Percentiles rank a stretch among this genome's conserved stretches.
These are phyloP conservation scores for Drosophila kuntzei DNA, from an alignment of 2,888 invertebrate species.

Conservation along the genomic window DNA sequence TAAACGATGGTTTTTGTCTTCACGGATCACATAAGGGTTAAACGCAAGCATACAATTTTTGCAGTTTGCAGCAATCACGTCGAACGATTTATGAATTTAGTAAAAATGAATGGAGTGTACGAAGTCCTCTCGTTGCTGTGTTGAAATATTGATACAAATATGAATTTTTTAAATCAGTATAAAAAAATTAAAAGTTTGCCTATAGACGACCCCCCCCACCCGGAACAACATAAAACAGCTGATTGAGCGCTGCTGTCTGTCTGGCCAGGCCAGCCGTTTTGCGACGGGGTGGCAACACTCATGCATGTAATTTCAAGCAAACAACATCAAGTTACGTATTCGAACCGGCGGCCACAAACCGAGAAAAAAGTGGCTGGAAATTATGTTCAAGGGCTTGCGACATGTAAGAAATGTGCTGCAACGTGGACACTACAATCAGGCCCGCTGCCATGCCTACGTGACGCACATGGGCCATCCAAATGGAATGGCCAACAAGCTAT, in stretches of 20 bases:
- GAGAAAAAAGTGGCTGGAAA: conserved; percentile 55
- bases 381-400: conserved; percentile 74
- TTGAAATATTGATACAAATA: conserved; percentile 16
- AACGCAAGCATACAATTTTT: not conserved
- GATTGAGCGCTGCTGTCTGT: conserved; percentile 43
- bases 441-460: conserved; percentile 48
- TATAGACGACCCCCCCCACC: conserved; percentile 8
- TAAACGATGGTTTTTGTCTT: not conserved
- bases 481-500: conserved; percentile 9
- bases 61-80: not conserved
- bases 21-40: conserved; percentile 31
- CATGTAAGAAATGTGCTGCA: conserved; percentile 72
- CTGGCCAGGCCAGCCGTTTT: conserved; percentile 43
- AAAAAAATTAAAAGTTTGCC: conserved; percentile 47
- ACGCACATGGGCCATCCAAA: conserved; percentile 31
- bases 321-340: conserved; percentile 70
- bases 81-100: not conserved
- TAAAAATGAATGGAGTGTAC: not conserved
- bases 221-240: conserved; percentile 57
- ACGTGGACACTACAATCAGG: conserved; percentile 60
- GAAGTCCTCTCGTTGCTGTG: conserved; percentile 1
- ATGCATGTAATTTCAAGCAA: conserved; percentile 62
- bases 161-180: conserved; percentile 41
- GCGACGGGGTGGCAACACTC: conserved; percentile 62
- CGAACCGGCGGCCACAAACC: conserved; percentile 49